Conservation (phyloP, 2,113 vertebrate species). For the Copsychus sechellarum region DNA sequence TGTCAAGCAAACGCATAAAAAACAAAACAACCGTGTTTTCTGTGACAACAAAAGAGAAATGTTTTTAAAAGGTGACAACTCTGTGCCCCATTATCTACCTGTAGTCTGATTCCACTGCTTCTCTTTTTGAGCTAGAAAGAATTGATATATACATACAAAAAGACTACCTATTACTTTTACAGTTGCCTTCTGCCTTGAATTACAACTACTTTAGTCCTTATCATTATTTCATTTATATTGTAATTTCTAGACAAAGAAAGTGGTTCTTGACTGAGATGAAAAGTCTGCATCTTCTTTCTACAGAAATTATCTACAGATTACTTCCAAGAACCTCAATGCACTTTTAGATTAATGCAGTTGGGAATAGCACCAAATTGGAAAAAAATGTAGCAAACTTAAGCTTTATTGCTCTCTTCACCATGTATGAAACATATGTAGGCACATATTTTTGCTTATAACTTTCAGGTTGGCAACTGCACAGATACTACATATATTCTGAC, state of each 20-base stretch:
- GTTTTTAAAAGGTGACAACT: not conserved
- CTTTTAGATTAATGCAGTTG: not conserved
- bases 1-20: not conserved
- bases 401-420: not conserved
- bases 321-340: not conserved
- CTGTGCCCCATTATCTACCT: not conserved
- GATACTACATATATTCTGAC: not conserved
- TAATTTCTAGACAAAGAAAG: not conserved
- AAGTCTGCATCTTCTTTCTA: not conserved
- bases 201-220: not conserved
- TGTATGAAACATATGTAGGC: not conserved
- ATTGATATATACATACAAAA: not conserved
- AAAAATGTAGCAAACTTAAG: not conserved
- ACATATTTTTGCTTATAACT: not conserved
- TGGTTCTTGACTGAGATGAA: not conserved
- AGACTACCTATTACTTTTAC: not conserved
- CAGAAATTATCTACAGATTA: not conserved
- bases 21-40: not conserved
- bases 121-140: not conserved
- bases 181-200: not conserved
- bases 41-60: not conserved
- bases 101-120: not conserved
- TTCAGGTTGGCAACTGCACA: not conserved
- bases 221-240: not conserved
- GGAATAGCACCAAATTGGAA: not conserved